These are phyloP conservation scores for Andrena fulva DNA, from an alignment of 2,888 invertebrate species.

Conservation along the genomic window DNA sequence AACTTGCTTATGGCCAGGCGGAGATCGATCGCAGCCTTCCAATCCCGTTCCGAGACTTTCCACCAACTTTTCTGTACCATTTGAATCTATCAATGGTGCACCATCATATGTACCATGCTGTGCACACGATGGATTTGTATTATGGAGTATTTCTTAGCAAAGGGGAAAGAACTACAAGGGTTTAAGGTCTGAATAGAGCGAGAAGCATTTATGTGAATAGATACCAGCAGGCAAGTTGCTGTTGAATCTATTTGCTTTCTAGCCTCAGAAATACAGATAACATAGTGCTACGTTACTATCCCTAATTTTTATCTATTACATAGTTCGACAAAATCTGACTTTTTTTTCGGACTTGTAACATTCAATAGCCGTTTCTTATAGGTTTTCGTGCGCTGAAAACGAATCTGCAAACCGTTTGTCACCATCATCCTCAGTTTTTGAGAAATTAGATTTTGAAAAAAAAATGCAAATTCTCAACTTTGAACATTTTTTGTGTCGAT, in stretches of 20 bases:
- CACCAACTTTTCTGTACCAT: constrained; percentile 8
- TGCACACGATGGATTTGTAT: constrained; percentile 2
- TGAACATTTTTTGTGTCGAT: too few relatives aligned
- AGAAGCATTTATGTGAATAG: too few relatives aligned
- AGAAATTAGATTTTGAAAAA: too few relatives aligned
- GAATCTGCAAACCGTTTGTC: too few relatives aligned
- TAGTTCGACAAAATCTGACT: too few relatives aligned
- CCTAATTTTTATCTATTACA: too few relatives aligned
- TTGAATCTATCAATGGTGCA: neutral
- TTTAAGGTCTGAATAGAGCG: neutral
- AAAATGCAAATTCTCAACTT: too few relatives aligned
- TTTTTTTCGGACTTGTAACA: too few relatives aligned
- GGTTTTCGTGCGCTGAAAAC: too few relatives aligned
- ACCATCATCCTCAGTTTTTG: too few relatives aligned
- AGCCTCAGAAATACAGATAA: neutral
- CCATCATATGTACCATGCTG: neutral
- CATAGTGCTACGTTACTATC: neutral
- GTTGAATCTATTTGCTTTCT: neutral
- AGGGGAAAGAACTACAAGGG: neutral
- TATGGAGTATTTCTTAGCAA: neutral
- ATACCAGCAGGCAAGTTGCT: too few relatives aligned
- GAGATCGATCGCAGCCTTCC: neutral
- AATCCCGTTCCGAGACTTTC: constrained; percentile 4
- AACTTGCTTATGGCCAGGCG: constrained; percentile 4
- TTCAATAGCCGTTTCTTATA: too few relatives aligned